These are phyloP conservation scores for Buceros bicornis DNA, from an alignment of 2,797 vertebrate genomes.

Conservation along the genomic window DNA sequence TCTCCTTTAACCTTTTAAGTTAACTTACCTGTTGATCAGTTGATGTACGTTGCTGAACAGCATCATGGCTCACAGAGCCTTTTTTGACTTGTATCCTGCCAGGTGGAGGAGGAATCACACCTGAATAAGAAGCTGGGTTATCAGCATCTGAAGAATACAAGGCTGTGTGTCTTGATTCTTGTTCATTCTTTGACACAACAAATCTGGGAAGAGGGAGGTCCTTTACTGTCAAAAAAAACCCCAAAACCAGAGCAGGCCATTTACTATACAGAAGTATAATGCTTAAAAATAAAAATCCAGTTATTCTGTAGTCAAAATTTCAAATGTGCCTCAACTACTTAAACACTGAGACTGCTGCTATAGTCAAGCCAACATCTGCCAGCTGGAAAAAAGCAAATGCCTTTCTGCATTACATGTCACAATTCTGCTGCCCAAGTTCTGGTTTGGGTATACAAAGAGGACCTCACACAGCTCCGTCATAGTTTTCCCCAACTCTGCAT, in stretches of 20 bases:
- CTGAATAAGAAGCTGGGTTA: conserved; percentile 90
- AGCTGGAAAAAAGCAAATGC: background rate
- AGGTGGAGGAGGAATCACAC: conserved; percentile 94
- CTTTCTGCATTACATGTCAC: background rate
- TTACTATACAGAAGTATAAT: background rate
- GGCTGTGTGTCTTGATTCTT: conserved; percentile 88
- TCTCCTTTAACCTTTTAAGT: background rate
- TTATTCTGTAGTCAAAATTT: background rate
- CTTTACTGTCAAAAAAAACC: conserved; percentile 86
- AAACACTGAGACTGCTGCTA: background rate
- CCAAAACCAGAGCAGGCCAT: background rate
- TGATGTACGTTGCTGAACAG: conserved; percentile 88
- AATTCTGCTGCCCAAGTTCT: background rate
- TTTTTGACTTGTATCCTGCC: conserved; percentile 92
- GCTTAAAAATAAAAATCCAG: background rate
- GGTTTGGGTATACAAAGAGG: background rate
- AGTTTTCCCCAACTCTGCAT: background rate
- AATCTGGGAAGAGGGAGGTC: conserved; percentile 96
- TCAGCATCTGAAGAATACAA: conserved; percentile 92
- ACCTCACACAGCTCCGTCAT: background rate
- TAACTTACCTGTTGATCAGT: conserved; percentile 89
- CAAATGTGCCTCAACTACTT: background rate
- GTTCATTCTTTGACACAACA: conserved; percentile 93
- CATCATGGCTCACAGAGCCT: conserved; percentile 88
- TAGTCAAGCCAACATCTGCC: background rate